Percentiles rank a stretch among this genome's conserved stretches.
phyloP scores from a whole-genome alignment of 2,113 vertebrate genomes.

The Pterocles burchelli region DNA sequence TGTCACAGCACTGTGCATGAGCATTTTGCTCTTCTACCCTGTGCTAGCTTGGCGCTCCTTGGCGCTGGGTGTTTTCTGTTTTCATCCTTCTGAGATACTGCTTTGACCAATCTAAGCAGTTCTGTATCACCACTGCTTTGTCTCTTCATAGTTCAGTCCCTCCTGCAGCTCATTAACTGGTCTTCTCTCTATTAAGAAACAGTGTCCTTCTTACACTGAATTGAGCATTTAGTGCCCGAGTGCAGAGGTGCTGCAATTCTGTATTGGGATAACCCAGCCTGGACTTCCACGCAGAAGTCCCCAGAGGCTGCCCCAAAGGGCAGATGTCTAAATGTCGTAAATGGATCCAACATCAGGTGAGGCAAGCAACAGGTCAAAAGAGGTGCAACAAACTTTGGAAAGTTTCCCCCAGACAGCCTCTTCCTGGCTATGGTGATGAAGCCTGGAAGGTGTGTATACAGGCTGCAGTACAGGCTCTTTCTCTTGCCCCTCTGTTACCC shows the following conservation, averaged over 20 bases:
- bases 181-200: not conserved
- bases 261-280: not conserved
- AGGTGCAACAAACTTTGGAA: accelerated
- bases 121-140: not conserved
- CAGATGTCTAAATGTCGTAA: not conserved
- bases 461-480: not conserved
- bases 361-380: not conserved
- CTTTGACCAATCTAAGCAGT: not conserved
- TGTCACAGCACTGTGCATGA: accelerated
- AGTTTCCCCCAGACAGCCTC: not conserved
- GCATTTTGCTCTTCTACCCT: not conserved
- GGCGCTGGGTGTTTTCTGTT: not conserved
- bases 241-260: not conserved
- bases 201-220: not conserved
- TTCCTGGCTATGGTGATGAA: not conserved
- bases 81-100: not conserved
- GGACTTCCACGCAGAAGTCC: not conserved
- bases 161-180: not conserved
- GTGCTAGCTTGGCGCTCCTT: not conserved
- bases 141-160: not conserved
- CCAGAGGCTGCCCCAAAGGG: not conserved
- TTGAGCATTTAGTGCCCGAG: not conserved
- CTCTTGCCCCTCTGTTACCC: not conserved
- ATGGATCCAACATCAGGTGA: not conserved
- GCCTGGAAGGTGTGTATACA: not conserved